phyloP scores from a whole-genome alignment of 2,797 vertebrate species.

The Pogonophryne albipinna region DNA sequence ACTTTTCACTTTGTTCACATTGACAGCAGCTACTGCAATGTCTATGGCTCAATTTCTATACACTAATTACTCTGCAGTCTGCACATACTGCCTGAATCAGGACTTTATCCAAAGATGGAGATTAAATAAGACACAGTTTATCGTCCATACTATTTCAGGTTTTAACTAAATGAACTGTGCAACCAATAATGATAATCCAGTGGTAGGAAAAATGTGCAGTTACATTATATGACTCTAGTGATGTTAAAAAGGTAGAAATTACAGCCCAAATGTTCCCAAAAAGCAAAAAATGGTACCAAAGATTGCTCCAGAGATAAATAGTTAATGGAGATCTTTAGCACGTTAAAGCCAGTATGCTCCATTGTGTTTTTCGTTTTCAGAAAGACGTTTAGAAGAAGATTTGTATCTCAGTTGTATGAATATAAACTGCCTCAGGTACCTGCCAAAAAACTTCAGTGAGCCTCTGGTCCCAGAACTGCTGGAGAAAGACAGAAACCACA shows the following conservation, averaged over 20 bases:
- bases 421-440: conserved; percentile 58
- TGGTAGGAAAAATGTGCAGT: neutral
- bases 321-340: conserved; percentile 24
- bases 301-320: conserved; percentile 42
- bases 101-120: neutral
- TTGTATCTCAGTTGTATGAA: conserved; percentile 57
- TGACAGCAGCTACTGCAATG: neutral
- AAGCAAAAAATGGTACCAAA: conserved; percentile 4
- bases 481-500: conserved; percentile 56
- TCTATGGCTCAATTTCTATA: neutral
- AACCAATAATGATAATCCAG: conserved; percentile 10
- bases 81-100: conserved; percentile 1
- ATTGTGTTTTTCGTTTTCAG: conserved; percentile 44
- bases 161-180: conserved; percentile 18
- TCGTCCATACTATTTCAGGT: neutral
- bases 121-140: conserved; percentile 10
- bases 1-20: conserved; percentile 26
- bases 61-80: neutral
- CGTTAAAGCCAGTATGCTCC: conserved; percentile 40
- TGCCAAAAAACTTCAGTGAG: conserved; percentile 58
- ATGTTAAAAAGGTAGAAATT: conserved; percentile 7
- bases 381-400: conserved; percentile 43
- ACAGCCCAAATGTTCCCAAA: conserved; percentile 37
- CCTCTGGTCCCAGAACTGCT: conserved; percentile 52
- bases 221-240: neutral